Percentiles rank a stretch among this genome's conserved stretches.
phyloP scores from a whole-genome alignment of 2,113 vertebrate species.

The Psilopogon haemacephalus region DNA sequence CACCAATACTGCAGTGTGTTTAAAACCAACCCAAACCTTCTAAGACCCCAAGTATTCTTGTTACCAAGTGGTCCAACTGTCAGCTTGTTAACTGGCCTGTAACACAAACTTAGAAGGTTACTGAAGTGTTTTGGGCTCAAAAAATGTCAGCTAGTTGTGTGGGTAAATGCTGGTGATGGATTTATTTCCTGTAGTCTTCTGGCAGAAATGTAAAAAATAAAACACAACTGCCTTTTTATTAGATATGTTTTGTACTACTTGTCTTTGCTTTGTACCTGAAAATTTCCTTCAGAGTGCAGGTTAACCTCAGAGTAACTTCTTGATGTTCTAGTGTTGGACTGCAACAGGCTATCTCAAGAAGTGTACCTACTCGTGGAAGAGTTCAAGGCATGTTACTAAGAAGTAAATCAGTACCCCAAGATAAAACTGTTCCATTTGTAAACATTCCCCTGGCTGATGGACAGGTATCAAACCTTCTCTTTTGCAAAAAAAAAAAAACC shows the following conservation, averaged over 20 bases:
- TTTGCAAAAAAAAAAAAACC: too few species aligned
- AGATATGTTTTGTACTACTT: background rate
- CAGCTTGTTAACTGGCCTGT: background rate
- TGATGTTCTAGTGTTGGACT: conserved; percentile 11
- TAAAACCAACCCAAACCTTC: background rate
- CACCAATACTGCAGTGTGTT: background rate
- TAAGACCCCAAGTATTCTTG: background rate
- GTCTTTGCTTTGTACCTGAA: background rate
- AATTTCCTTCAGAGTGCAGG: background rate
- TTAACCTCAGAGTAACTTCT: background rate
- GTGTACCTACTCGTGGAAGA: background rate
- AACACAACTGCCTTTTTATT: background rate
- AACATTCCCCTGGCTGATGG: conserved; percentile 75
- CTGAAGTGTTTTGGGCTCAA: background rate
- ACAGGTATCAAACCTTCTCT: conserved; percentile 39
- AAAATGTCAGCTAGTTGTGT: background rate
- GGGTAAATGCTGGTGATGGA: background rate
- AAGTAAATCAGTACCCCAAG: conserved; percentile 47
- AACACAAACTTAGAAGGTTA: background rate
- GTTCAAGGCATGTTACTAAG: conserved; percentile 1
- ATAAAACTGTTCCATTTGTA: conserved; percentile 59
- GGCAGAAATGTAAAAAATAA: background rate
- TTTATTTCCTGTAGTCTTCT: background rate
- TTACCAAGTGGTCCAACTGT: background rate
- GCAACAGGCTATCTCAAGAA: background rate